phyloP scores from a whole-genome alignment of 2,113 vertebrate species.

The Pseudonaja textilis region DNA sequence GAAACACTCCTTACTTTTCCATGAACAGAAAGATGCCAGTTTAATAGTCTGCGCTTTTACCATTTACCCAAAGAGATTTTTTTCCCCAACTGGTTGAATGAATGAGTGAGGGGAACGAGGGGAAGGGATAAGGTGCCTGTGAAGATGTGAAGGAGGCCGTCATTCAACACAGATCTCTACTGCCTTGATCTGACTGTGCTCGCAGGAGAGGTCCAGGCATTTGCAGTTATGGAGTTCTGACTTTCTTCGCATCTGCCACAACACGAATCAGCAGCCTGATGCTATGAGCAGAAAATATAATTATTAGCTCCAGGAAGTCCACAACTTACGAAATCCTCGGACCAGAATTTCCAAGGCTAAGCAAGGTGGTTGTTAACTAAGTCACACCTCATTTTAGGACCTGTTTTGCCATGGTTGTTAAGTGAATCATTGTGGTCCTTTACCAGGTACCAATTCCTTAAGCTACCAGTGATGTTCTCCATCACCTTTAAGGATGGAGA shows the following conservation, averaged over 20 bases:
- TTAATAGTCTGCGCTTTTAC: neutral
- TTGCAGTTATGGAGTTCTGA: neutral
- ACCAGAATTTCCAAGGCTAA: too few species aligned
- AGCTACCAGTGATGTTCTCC: rapidly evolving
- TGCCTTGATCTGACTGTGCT: neutral
- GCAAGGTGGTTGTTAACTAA: too few species aligned
- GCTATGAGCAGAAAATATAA: neutral
- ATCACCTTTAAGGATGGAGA: neutral
- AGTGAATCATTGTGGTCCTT: too few species aligned
- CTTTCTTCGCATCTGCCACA: neutral
- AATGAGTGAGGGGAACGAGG: neutral
- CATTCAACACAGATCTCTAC: neutral
- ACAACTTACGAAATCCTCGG: too few species aligned
- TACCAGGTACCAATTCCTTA: neutral
- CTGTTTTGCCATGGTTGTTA: too few species aligned
- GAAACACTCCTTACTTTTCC: neutral
- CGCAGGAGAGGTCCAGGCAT: neutral
- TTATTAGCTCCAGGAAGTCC: neutral
- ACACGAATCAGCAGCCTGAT: neutral
- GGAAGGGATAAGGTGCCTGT: neutral
- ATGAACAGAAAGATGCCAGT: neutral
- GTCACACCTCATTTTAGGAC: too few species aligned
- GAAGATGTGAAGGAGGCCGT: neutral
- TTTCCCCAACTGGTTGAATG: neutral
- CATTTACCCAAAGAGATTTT: neutral